These are phyloP conservation scores for Agapornis canus DNA, from an alignment of 2,797 vertebrate genomes.

Conservation along the genomic window DNA sequence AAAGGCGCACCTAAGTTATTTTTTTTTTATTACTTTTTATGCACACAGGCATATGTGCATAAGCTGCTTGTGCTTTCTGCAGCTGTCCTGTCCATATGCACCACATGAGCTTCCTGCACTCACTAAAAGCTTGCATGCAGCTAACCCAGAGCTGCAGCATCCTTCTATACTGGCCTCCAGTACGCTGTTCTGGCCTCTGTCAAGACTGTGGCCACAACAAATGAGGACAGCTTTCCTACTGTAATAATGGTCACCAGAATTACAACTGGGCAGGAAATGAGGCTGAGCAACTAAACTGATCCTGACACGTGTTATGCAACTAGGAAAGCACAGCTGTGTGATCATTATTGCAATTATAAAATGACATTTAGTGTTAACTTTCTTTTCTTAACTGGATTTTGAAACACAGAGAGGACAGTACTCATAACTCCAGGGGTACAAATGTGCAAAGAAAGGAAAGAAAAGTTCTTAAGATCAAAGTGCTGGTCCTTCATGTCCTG, in stretches of 20 bases:
- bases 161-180: background rate
- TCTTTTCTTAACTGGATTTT: constrained; percentile 53
- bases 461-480: background rate
- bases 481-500: background rate
- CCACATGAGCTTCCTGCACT: fast-evolving
- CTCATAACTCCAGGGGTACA: background rate
- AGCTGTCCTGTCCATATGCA: fast-evolving
- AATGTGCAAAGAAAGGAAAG: background rate
- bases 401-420: background rate
- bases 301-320: constrained; percentile 66
- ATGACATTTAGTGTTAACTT: constrained; percentile 73
- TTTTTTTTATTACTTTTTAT: background rate
- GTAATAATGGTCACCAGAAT: constrained; percentile 49
- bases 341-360: constrained; percentile 77
- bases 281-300: constrained; percentile 60
- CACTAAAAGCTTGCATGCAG: background rate
- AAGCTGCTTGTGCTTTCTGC: background rate
- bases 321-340: constrained; percentile 73
- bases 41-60: background rate
- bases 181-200: background rate
- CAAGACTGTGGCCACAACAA: background rate
- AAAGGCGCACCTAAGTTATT: constrained; percentile 19
- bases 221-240: constrained; percentile 40
- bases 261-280: constrained; percentile 70
- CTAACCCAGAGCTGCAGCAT: background rate